Percentiles rank a stretch among this genome's conserved stretches.
Evolutionary conservation across 2,797 vertebrate genomes (phyloP).

Genomic region (Margarornis squamiger): DNA sequence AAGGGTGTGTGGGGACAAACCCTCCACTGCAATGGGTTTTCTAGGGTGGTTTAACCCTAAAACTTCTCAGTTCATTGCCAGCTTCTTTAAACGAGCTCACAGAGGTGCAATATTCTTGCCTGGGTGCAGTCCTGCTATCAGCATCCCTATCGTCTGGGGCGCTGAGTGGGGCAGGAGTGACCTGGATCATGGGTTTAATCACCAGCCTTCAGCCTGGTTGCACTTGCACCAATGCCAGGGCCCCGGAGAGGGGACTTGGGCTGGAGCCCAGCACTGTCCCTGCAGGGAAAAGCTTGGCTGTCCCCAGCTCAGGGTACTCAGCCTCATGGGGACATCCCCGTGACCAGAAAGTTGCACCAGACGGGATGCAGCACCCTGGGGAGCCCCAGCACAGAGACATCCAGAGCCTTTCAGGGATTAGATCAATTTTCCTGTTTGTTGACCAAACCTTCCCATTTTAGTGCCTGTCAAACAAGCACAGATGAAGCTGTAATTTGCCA

Average conservation of each 20-base stretch:
- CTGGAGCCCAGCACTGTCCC: neutral
- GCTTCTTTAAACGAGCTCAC: fast-evolving
- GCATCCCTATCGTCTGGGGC: neutral
- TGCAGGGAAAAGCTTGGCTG: neutral
- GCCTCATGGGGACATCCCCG: neutral
- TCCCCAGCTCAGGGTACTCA: neutral
- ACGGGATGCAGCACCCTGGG: fast-evolving
- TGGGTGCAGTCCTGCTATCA: neutral
- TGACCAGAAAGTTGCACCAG: neutral
- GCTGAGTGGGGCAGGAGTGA: neutral
- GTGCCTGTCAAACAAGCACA: neutral
- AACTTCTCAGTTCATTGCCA: neutral
- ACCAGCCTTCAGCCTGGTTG: neutral
- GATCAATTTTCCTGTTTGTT: neutral
- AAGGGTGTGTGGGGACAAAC: neutral
- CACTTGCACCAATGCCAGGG: neutral
- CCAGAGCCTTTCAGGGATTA: neutral
- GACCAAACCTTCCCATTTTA: neutral
- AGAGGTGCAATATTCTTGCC: neutral
- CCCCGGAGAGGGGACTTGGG: neutral
- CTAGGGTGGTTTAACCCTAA: neutral
- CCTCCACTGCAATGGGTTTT: fast-evolving
- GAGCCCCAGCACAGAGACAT: neutral
- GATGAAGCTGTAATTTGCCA: neutral
- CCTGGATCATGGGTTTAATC: neutral